phyloP scores from a whole-genome alignment of 92 coral and sea anemone species.

The Palythoa caribaeorum region DNA sequence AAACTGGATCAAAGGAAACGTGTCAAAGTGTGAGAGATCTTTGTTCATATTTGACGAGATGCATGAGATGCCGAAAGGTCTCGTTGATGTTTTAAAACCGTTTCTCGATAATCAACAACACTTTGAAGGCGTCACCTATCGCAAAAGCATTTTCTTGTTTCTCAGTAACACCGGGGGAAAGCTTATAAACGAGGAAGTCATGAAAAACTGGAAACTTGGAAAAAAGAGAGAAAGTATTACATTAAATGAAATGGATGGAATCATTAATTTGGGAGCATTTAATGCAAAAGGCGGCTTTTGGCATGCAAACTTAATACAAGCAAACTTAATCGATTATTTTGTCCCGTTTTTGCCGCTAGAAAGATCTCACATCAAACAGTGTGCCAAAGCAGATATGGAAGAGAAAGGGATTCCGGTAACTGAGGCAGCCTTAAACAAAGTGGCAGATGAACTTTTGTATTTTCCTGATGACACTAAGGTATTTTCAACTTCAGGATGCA shows the following conservation, averaged over 20 bases:
- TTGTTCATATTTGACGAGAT: too few relatives aligned
- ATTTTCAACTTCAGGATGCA: constrained; percentile 92
- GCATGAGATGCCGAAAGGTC: too few relatives aligned
- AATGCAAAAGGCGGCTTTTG: constrained; percentile 88
- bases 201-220: constrained; percentile 81
- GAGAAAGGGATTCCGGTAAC: constrained; percentile 52
- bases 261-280: too few relatives aligned
- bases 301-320: constrained; percentile 85
- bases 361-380: too few relatives aligned
- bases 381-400: constrained; percentile 73
- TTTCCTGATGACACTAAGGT: constrained; percentile 74
- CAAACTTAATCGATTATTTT: too few relatives aligned
- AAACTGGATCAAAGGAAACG: constrained; percentile 62
- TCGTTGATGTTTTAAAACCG: too few relatives aligned
- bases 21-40: constrained; percentile 72
- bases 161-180: too few relatives aligned
- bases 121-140: constrained; percentile 74
- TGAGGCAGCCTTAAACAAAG: constrained; percentile 62
- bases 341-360: too few relatives aligned
- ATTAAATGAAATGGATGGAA: constrained; percentile 81
- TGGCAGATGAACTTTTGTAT: constrained; percentile 88
- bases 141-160: too few relatives aligned
- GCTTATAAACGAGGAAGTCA: constrained; percentile 75
- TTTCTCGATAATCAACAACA: constrained; percentile 81
- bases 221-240: constrained; percentile 74